Evolutionary conservation across 2,113 vertebrate species (phyloP), one percentile per base, ranked within the genome.

Genomic region (Rhabdornis inornatus): DNA sequence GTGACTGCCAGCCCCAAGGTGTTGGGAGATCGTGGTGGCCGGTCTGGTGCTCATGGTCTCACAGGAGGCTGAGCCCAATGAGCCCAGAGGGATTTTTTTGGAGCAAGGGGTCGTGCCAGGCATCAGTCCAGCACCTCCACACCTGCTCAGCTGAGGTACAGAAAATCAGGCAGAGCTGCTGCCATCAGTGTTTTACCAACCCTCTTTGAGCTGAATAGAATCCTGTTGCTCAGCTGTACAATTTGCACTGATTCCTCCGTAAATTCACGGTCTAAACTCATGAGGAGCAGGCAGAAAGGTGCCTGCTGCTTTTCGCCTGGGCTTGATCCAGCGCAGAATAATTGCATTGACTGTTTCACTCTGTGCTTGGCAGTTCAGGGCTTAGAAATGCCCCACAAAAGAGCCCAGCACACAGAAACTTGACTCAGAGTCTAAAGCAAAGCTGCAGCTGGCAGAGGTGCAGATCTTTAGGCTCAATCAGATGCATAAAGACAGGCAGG

Each of bases 401-500:
- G 70, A 76, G 45, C 53, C 82, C 83, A 23, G 82, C 76, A 16
- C 47, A 79, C 11, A 84, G 87, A 88, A 93, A 86, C 81, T 72
- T 45, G 86, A 81, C 75, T 95, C 3, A 1, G 72, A 80, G 83
- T 80, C 85, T 87, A 92, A 87, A 92, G 95, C 92, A 83, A 88
- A 91, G 70, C 91, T 81, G 83, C 61, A 39, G 31, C 86, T 94
- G 90, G 95, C 87, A 79, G 89, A 83, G 95, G 84, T 64, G 89
- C 61, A 68, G 91, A 92, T 92, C 92, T 87, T 92, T 42, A 20
- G 91, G 72, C 90, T 94, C 94, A 83, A 83, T 96, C 70, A 92
- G 84, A 91, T 95, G 91, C 91, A 69, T 25, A 80, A 89, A 95
- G 95, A 63, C 71, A 61, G 91, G 74, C 78, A 88, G 88, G 70